phyloP scores from a whole-genome alignment of 2,888 invertebrate species.

The Diaperis boleti region DNA sequence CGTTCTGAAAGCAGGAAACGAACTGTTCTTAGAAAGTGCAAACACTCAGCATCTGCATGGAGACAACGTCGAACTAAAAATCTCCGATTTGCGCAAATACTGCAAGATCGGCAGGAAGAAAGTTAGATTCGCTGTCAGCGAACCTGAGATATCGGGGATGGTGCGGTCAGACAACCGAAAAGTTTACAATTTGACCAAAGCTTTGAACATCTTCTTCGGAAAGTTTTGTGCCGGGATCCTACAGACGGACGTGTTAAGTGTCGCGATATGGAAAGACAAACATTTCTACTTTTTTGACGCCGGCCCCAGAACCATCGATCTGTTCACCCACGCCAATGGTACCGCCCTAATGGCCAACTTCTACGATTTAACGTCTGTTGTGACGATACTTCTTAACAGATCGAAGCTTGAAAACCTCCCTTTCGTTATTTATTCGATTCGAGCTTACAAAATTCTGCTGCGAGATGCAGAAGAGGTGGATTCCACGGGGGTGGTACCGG shows the following conservation, averaged over 20 bases:
- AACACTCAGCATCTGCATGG: constrained; percentile 58
- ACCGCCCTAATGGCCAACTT: constrained; percentile 71
- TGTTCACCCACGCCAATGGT: constrained; percentile 69
- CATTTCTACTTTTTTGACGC: constrained; percentile 76
- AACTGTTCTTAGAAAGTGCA: constrained; percentile 64
- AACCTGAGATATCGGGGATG: constrained; percentile 62
- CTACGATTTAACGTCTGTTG: constrained; percentile 67
- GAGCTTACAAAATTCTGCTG: constrained; percentile 50
- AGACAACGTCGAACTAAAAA: constrained; percentile 54
- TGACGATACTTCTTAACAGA: constrained; percentile 66
- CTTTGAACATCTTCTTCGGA: constrained; percentile 70
- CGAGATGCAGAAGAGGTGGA: constrained; percentile 64
- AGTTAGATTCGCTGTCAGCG: constrained; percentile 62
- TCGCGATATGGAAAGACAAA: constrained; percentile 72
- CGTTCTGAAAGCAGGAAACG: constrained; percentile 70
- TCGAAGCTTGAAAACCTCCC: constrained; percentile 54
- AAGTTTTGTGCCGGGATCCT: constrained; percentile 70
- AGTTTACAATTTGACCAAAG: constrained; percentile 68
- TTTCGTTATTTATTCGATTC: constrained; percentile 54
- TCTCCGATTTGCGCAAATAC: constrained; percentile 67
- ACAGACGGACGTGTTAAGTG: constrained; percentile 62
- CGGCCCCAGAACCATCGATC: constrained; percentile 69
- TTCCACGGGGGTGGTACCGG: constrained; percentile 67
- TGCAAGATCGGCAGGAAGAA: constrained; percentile 66
- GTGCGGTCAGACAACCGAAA: constrained; percentile 60